A percentile compares a stretch with the other conserved stretches of the same genome.
These are phyloP conservation scores for Caenorhabditis uteleia DNA, from an alignment of 2,888 invertebrate species.

Conservation along the genomic window DNA sequence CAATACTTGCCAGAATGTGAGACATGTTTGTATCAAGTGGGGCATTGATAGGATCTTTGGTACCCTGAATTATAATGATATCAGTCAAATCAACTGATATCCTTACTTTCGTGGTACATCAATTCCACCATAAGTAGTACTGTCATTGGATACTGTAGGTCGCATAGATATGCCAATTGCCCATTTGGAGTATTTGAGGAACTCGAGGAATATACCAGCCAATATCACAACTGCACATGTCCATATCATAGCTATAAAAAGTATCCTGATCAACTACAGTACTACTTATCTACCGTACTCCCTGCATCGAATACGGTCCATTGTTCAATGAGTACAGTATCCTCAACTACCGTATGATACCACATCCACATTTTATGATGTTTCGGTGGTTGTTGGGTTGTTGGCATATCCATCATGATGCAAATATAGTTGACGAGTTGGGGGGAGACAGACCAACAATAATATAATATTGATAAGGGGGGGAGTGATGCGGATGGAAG, in stretches of 20 bases:
- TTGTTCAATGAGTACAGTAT: constrained; percentile 60
- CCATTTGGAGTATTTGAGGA: constrained; percentile 57
- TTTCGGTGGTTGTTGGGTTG: too few species aligned
- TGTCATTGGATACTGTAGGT: too few species aligned
- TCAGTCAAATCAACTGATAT: neutral
- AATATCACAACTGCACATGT: constrained; percentile 56
- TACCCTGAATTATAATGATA: neutral
- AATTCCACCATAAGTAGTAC: constrained; percentile 10
- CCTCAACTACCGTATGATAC: constrained; percentile 60
- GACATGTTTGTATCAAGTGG: constrained; percentile 56
- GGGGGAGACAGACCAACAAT: too few species aligned
- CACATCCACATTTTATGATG: constrained; percentile 63
- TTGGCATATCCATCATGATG: too few species aligned
- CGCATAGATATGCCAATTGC: too few species aligned
- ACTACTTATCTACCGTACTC: constrained; percentile 35
- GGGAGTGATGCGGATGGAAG: too few species aligned
- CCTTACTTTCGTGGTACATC: constrained; percentile 3
- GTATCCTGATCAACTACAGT: neutral
- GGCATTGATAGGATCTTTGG: too few species aligned
- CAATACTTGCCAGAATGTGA: constrained; percentile 54
- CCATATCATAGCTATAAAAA: constrained; percentile 53
- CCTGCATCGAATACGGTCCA: constrained; percentile 57
- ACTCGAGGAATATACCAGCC: constrained; percentile 53
- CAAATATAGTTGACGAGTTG: too few species aligned
- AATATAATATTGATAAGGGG: too few species aligned